Conservation (phyloP, 2,888 invertebrate genomes). For the Pediacus dermestoides region DNA sequence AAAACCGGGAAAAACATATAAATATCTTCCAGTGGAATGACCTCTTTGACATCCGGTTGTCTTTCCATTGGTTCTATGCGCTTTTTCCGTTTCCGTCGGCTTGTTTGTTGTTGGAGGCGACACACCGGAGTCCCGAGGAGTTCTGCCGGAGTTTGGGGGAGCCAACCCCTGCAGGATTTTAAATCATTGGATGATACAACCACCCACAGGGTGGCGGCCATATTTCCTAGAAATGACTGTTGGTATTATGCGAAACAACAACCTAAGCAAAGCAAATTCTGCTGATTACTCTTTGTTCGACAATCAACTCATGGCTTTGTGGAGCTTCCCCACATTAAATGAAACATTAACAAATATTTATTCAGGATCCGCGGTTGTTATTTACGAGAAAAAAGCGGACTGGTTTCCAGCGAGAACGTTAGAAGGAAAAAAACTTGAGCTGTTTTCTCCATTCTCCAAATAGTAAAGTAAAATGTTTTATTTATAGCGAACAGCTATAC, state of each 20-base stretch:
- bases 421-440: background rate
- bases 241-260: too few species aligned
- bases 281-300: too few species aligned
- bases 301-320: too few species aligned
- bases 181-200: background rate
- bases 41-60: constrained; percentile 45
- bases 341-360: constrained; percentile 44
- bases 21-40: constrained; percentile 48
- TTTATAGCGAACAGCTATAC: constrained; percentile 21
- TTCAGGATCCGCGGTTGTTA: constrained; percentile 28
- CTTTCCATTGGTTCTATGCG: constrained; percentile 40
- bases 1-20: constrained; percentile 44
- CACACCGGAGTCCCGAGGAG: constrained; percentile 22
- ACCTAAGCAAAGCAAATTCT: too few species aligned
- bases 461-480: constrained; percentile 29
- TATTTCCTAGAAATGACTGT: too few species aligned
- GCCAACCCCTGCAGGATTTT: constrained; percentile 9
- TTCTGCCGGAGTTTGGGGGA: constrained; percentile 28
- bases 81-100: constrained; percentile 45
- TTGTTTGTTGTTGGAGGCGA: constrained; percentile 39
- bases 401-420: background rate
- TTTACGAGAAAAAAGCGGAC: constrained; percentile 8
- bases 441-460: constrained; percentile 11
- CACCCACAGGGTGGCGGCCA: constrained; percentile 7
- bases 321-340: constrained; percentile 38